These are phyloP conservation scores for Gallinago nigripennis DNA, from an alignment of 2,797 vertebrate genomes.

Conservation along the genomic window DNA sequence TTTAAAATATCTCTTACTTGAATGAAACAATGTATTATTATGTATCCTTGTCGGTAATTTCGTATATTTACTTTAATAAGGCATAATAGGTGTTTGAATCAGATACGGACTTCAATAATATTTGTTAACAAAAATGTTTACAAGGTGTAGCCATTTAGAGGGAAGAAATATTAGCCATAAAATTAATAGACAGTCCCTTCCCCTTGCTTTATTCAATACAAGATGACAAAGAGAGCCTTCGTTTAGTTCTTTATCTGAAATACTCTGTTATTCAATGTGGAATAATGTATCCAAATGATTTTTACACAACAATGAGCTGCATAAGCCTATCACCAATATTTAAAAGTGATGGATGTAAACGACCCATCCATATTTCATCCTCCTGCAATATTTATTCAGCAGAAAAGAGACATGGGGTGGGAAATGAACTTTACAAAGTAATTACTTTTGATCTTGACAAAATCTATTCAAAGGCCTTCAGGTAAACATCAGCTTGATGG, in stretches of 20 bases:
- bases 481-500: constrained; percentile 58
- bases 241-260: constrained; percentile 41
- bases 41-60: neutral
- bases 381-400: constrained; percentile 75
- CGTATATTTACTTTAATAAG: constrained; percentile 4
- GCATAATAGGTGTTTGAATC: neutral
- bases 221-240: constrained; percentile 30
- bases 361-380: constrained; percentile 39
- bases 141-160: neutral
- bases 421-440: constrained; percentile 77
- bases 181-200: neutral
- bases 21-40: neutral
- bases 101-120: constrained; percentile 39
- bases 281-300: constrained; percentile 51
- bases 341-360: constrained; percentile 67
- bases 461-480: constrained; percentile 67
- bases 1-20: neutral
- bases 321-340: constrained; percentile 43
- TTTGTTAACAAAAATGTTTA: constrained; percentile 34
- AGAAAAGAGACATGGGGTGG: constrained; percentile 28
- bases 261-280: constrained; percentile 23
- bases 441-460: constrained; percentile 74
- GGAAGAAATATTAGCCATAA: neutral
- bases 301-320: constrained; percentile 47
- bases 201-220: neutral